Conservation (phyloP, 1,140 invertebrate genomes). For the Drosophila bipectinata region DNA sequence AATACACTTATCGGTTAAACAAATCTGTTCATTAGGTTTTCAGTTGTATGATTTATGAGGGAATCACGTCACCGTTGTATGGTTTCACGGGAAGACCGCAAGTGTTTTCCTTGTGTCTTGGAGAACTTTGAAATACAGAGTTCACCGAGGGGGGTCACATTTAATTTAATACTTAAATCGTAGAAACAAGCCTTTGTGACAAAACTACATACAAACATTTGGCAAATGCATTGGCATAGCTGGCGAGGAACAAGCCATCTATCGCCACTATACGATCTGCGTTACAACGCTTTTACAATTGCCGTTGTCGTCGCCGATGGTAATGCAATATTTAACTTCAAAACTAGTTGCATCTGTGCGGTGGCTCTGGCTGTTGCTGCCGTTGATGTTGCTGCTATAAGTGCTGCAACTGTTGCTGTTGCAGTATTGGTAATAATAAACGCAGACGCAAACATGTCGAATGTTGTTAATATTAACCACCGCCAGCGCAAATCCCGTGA, state of each 20-base stretch:
- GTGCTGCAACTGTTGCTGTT: constrained; percentile 10
- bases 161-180: constrained; percentile 22
- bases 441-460: constrained; percentile 71
- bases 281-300: constrained; percentile 44
- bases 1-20: neutral
- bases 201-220: constrained; percentile 42
- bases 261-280: constrained; percentile 42
- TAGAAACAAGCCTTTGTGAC: constrained; percentile 3
- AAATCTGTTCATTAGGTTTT: constrained; percentile 1
- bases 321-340: constrained; percentile 55
- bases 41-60: neutral
- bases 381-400: constrained; percentile 3
- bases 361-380: constrained; percentile 29
- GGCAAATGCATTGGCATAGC: constrained; percentile 36
- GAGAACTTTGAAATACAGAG: neutral
- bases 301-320: constrained; percentile 50
- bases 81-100: constrained; percentile 2
- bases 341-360: constrained; percentile 43
- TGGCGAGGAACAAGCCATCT: constrained; percentile 28
- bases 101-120: neutral
- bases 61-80: neutral
- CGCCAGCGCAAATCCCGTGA: constrained; percentile 38
- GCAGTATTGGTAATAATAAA: constrained; percentile 65
- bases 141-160: constrained; percentile 29
- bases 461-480: constrained; percentile 61